Conservation (phyloP, 2,797 vertebrate genomes). For the Mus caroli region DNA sequence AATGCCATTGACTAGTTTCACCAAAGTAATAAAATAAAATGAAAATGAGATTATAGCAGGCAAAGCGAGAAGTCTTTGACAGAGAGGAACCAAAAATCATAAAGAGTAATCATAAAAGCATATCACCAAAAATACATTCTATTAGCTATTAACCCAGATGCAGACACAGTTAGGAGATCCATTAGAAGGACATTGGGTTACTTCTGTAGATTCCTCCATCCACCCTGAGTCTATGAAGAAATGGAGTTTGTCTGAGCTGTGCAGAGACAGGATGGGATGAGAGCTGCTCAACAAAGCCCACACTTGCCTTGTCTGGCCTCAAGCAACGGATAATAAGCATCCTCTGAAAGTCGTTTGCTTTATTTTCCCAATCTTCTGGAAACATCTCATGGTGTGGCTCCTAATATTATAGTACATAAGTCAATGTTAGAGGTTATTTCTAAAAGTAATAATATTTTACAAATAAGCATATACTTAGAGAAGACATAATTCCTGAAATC, state of each 20-base stretch:
- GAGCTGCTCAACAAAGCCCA: neutral
- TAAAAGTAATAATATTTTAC: neutral
- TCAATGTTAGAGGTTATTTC: slow-evolving; percentile 21
- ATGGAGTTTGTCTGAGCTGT: neutral
- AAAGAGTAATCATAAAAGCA: slow-evolving; percentile 29
- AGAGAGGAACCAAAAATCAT: neutral
- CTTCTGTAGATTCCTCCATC: neutral
- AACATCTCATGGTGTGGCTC: slow-evolving; percentile 91
- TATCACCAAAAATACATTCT: neutral
- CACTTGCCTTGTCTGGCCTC: slow-evolving; percentile 93
- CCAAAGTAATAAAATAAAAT: neutral
- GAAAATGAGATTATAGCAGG: neutral
- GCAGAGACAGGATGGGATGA: neutral
- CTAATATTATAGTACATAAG: slow-evolving; percentile 82
- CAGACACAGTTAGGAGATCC: neutral
- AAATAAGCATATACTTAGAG: neutral
- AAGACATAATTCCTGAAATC: slow-evolving; percentile 28
- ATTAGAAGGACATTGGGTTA: neutral
- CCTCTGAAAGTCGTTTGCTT: slow-evolving; percentile 91
- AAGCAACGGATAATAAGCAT: slow-evolving; percentile 94
- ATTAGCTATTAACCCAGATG: neutral
- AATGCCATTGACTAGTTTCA: neutral
- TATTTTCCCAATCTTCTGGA: slow-evolving; percentile 91
- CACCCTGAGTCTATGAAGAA: neutral
- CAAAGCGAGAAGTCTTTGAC: neutral